Evolutionary conservation across 2,113 vertebrate genomes (phyloP), one percentile per base, ranked within the genome.

Genomic region (Crotophaga sulcirostris): DNA sequence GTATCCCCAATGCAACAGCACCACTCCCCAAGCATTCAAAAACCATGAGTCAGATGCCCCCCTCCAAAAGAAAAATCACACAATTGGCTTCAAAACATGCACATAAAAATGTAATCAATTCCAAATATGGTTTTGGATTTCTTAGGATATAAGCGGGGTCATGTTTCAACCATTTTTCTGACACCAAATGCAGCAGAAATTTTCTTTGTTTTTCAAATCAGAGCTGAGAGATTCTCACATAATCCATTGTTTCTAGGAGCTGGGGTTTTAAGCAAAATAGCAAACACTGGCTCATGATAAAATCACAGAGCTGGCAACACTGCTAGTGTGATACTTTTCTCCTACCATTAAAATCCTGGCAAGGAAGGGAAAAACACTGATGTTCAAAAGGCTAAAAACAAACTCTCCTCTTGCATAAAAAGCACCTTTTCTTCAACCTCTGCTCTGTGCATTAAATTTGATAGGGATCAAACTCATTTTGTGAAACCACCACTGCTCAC

Each of bases 11-110:
- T 63, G 42, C 34, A 93, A 89, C 3, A 93, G 59, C 68, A 93
- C 84, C 84, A 91, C 93, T 95, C 91, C 94, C 67, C 91, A 94
- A 74, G 72, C 91, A 90, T 96, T 97, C 75, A 96, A 70, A 94
- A 87, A 94, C 83, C 87, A 91, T 93, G 92, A 97, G 91, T 97
- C 93, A 97, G 81, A 94, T 74, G 63, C 55, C 84, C 75, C 78
- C 33, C 59, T 90, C 74, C 55, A 74, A 87, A 94, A 94, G 52
- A 90, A 93, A 95, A 89, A 89, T 91, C 84, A 84, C 55, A 94
- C 62, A 14, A 69, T 31, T 95, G 44, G 88, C 84, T 97, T 93
- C 84, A 97, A 91, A 94, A 84, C 38, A 87, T 13, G 34, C 79
- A 82, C 87, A 94, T 91, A 88, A 93, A 94, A 94, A 68, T 69